Base-by-base conservation (phyloP, 2,888 invertebrate genomes). In the Entomobrya proxima region DNA sequence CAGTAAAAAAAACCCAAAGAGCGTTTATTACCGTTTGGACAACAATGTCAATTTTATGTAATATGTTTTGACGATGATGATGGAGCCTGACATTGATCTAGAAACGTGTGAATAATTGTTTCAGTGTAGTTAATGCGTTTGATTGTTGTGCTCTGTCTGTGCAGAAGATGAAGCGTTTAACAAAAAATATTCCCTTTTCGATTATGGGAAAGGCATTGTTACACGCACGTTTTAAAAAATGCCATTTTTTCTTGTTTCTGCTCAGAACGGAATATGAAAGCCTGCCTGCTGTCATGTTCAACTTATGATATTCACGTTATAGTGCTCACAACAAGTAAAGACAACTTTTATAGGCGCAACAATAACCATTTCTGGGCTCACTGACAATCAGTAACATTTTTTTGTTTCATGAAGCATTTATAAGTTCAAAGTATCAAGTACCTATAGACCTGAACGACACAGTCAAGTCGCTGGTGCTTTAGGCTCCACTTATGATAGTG, bases 21-120 rank as follows among this genome's bases (percentile, higher is more conserved):
- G 18, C 64, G 78, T 79, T 79, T 79, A 50, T 67, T 79, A 27
- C 67, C 27, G 40, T 35, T 50, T 79, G 67, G 78, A 64, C 78
- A 79, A 64, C 78, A 52, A 79, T 44, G 55, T 76, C 21, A 15
- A 64, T 64, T 61, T 61, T 61, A 37, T 55, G 76, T 76, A 76
- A 76, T n/a, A 37, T 37, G 58, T 35, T 15, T 37, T 37, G 6
- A 69, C 18, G 69, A 55, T 80, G 37, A 67, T 21, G 79, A 72
- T 80, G 69, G 72, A 35, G 81, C 13, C 61, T 81, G 81, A 81
- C 81, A 81, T 81, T 81, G 81, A 81, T 81, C 74, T 81, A 81
- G 74, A 81, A 74, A 74, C 81, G 81, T 81, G 81, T 81, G 81
- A 81, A 81, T 81, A 81, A 81, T 81, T 81, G 81, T 81, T 72